Conservation (phyloP, 2,888 invertebrate species). For the Polymixis lichenea region DNA sequence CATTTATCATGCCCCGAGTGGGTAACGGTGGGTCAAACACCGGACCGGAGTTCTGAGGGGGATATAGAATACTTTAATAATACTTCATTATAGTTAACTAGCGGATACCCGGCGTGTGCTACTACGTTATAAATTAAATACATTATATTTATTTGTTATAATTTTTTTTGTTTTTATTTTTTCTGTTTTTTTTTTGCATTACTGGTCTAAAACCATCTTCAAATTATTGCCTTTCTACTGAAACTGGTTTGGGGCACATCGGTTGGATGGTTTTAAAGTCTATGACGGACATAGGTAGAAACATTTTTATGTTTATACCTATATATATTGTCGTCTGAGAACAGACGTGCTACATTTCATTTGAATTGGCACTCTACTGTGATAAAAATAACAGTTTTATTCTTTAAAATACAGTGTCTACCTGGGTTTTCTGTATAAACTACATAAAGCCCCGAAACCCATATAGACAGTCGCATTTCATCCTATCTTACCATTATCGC, state of each 20-base stretch:
- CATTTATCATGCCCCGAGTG: slow-evolving; percentile 75
- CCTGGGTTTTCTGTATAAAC: slow-evolving; percentile 2
- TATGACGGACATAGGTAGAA: too few species aligned
- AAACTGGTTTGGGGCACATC: too few species aligned
- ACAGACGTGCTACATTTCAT: not conserved
- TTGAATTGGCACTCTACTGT: not conserved
- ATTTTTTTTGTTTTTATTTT: too few species aligned
- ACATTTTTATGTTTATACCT: too few species aligned
- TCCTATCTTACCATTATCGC: slow-evolving; percentile 35
- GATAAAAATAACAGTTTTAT: slow-evolving; percentile 13
- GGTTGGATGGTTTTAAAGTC: too few species aligned
- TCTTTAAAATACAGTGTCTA: slow-evolving; percentile 7
- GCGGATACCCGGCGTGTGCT: too few species aligned
- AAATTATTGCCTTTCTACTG: too few species aligned
- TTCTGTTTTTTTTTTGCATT: too few species aligned
- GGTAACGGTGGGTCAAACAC: slow-evolving; percentile 70
- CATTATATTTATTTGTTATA: too few species aligned
- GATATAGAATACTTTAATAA: slow-evolving; percentile 47
- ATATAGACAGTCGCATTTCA: slow-evolving; percentile 45
- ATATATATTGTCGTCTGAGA: not conserved
- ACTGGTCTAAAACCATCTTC: too few species aligned
- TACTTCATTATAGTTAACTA: slow-evolving; percentile 25
- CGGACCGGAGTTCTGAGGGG: slow-evolving; percentile 37
- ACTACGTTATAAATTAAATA: too few species aligned
- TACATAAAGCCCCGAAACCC: slow-evolving; percentile 10